Percentiles rank a stretch among this genome's conserved stretches.
Evolutionary conservation across 2,797 vertebrate species (phyloP).

Genomic region (Gymnoscopelus braueri): DNA sequence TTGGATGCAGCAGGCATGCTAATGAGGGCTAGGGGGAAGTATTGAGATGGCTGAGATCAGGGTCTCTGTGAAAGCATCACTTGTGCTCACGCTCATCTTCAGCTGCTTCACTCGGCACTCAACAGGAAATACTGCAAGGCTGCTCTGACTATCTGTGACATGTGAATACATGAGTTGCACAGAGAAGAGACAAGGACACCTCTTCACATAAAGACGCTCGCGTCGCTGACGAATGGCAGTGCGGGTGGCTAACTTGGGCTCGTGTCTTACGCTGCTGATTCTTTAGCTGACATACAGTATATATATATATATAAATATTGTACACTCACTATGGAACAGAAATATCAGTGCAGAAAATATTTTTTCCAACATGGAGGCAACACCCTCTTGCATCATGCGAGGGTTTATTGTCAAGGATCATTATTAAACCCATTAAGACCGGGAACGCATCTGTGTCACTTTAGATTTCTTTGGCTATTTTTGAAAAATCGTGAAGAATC

Average conservation of each 20-base stretch:
- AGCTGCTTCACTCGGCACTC: slow-evolving; percentile 80
- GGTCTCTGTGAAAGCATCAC: slow-evolving; percentile 81
- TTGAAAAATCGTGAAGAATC: no score
- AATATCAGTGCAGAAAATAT: no score
- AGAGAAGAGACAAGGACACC: slow-evolving; percentile 61
- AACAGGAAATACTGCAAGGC: slow-evolving; percentile 73
- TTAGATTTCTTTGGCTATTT: no score
- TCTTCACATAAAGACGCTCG: slow-evolving; percentile 38
- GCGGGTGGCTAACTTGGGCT: slow-evolving; percentile 16
- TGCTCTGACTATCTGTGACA: slow-evolving; percentile 62
- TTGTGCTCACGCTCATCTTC: slow-evolving; percentile 81
- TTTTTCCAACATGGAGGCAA: no score
- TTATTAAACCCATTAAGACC: no score
- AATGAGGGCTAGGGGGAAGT: slow-evolving; percentile 79
- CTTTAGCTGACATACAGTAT: not conserved
- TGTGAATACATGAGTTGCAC: slow-evolving; percentile 71
- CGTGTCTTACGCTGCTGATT: not conserved
- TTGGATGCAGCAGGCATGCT: slow-evolving; percentile 80
- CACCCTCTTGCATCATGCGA: no score
- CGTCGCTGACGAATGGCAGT: slow-evolving; percentile 36
- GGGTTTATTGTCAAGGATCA: no score
- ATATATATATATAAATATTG: not conserved
- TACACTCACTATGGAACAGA: not conserved
- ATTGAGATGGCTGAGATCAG: slow-evolving; percentile 73
- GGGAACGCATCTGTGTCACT: no score